These are phyloP conservation scores for Artemia sinica DNA, from an alignment of 2,888 invertebrate species.

Conservation along the genomic window DNA sequence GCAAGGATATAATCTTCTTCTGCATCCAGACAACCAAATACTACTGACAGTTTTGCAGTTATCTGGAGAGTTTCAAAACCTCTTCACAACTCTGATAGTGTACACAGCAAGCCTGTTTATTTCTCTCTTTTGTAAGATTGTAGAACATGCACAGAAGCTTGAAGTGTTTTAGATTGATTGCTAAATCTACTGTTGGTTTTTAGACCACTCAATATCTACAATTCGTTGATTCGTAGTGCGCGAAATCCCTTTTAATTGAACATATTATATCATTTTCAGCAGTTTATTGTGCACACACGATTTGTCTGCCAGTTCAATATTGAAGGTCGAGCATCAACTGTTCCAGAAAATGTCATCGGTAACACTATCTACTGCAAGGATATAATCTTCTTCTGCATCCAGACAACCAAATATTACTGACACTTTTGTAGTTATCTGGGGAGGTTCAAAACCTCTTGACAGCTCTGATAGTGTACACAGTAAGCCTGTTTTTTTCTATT, in stretches of 20 bases:
- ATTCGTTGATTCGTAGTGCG: too few species aligned
- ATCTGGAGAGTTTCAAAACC: slow-evolving; percentile 91
- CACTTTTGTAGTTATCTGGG: slow-evolving; percentile 88
- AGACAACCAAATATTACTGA: slow-evolving; percentile 78
- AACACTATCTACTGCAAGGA: slow-evolving; percentile 86
- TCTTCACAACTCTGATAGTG: slow-evolving; percentile 85
- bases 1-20: slow-evolving; percentile 82
- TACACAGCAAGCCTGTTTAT: slow-evolving; percentile 51
- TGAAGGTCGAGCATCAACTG: slow-evolving; percentile 77
- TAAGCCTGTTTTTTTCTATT: slow-evolving; percentile 29
- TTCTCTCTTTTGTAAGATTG: too few species aligned
- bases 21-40: slow-evolving; percentile 70
- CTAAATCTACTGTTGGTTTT: too few species aligned
- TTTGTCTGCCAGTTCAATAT: slow-evolving; percentile 92
- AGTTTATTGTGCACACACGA: too few species aligned
- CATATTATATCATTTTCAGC: too few species aligned
- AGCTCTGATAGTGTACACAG: slow-evolving; percentile 89
- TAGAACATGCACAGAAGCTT: too few species aligned
- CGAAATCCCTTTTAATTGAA: too few species aligned
- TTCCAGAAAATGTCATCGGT: slow-evolving; percentile 71
- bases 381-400: slow-evolving; percentile 74
- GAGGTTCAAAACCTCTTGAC: slow-evolving; percentile 81
- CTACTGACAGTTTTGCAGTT: slow-evolving; percentile 81
- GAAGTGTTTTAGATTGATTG: too few species aligned
- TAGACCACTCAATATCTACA: too few species aligned